Evolutionary conservation across 2,797 vertebrate species (phyloP), one percentile per base, ranked within the genome.

Genomic region (Siniperca undulata): DNA sequence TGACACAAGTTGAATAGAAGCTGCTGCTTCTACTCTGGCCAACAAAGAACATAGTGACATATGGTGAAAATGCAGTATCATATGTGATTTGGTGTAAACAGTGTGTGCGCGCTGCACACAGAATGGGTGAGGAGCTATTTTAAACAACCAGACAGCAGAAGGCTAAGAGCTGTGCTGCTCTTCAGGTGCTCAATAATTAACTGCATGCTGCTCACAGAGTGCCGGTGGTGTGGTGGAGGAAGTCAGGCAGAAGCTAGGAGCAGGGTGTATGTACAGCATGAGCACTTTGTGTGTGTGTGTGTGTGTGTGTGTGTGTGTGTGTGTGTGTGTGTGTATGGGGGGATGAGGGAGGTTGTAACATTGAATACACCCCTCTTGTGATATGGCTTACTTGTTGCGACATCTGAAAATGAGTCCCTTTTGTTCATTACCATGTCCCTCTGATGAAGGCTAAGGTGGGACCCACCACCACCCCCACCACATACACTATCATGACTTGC

Each of bases 171-270:
- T 66, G 78, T n/a, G 84, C 85, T 67, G 86, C 87, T 88, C 86
- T 88, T 86, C 84, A 85, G 87, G 81, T 92, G 89, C 90, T 95
- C 87, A 95, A 95, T 94, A 93, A 94, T 94, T 94, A 88, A 95
- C 81, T 73, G 86, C 73, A 30, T 77, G 78, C 86, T 75, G 86
- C 87, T 87, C 66, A 52, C 66, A 79, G 86, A 89, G 88, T 70
- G 77, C 76, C 27, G 11, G 62, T 62, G 70, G 71, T 77, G 83
- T 72, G 80, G 75, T 61, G 75, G 79, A 84, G 76, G 78, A 85
- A 91, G 89, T 87, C 88, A 91, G 80, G 91, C 91, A 86, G 90
- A 91, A 92, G 81, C 48, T 65, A 3, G 77, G 40, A 79, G 61
- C 24, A 60, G 65, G 8, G 72, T 67, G 67, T 71, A 60, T 71